Conservation (phyloP, 2,888 invertebrate species). For the Oxycera nigricornis region DNA sequence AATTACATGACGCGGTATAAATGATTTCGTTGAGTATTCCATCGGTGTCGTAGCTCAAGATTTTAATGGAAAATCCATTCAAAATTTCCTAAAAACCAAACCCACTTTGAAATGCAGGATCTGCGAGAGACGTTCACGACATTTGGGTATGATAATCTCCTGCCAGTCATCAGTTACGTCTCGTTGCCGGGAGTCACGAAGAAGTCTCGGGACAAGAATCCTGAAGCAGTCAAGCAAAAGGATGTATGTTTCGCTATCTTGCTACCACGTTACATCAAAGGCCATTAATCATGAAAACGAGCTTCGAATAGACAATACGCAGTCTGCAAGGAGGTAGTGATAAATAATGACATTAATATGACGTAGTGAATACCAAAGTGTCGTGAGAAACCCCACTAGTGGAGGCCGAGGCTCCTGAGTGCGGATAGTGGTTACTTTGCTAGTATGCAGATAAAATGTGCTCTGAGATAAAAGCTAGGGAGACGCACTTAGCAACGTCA, state of each 20-base stretch:
- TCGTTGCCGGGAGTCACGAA: conserved; percentile 23
- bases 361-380: conserved; percentile 31
- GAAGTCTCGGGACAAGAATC: background rate
- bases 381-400: no score
- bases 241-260: conserved; percentile 23
- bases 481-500: no score
- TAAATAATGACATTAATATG: conserved; percentile 41
- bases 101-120: background rate
- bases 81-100: conserved; percentile 25
- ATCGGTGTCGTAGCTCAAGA: conserved; percentile 17
- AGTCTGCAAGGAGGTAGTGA: conserved; percentile 35
- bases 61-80: conserved; percentile 35
- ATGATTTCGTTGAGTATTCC: conserved; percentile 33
- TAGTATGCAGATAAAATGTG: no score
- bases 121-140: background rate
- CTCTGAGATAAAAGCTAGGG: no score
- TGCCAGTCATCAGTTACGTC: conserved; percentile 37
- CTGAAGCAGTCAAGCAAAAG: background rate
- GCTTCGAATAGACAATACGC: conserved; percentile 38
- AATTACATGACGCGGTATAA: conserved; percentile 21
- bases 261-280: conserved; percentile 21
- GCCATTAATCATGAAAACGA: conserved; percentile 41
- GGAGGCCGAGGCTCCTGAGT: no score
- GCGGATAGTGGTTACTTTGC: no score
- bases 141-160: conserved; percentile 26